phyloP scores from a whole-genome alignment of 2,888 invertebrate genomes.

The Hofmannophila pseudospretella region DNA sequence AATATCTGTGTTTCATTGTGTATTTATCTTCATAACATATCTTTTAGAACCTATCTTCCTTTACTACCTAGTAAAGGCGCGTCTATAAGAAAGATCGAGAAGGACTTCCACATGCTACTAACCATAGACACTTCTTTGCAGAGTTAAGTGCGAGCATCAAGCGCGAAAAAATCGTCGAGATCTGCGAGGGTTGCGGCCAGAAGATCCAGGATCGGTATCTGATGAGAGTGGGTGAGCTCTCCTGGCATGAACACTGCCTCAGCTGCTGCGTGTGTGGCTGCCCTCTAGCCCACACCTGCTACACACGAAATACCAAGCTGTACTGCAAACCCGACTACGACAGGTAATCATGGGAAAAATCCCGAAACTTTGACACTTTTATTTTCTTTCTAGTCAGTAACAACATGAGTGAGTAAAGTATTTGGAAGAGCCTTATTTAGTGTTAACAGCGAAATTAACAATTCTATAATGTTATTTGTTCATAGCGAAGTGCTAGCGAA shows the following conservation, averaged over 20 bases:
- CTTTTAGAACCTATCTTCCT: too few relatives aligned
- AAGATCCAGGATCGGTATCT: constrained; percentile 97
- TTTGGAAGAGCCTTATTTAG: background rate
- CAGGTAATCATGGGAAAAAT: constrained; percentile 80
- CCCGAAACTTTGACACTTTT: too few relatives aligned
- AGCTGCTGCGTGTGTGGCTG: constrained; percentile 96
- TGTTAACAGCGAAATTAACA: background rate
- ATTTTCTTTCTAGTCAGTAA: too few relatives aligned
- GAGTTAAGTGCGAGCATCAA: constrained; percentile 80
- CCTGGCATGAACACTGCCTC: constrained; percentile 98
- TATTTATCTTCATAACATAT: too few relatives aligned
- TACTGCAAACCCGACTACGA: constrained; percentile 99
- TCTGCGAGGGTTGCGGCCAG: constrained; percentile 96
- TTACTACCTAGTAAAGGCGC: too few relatives aligned
- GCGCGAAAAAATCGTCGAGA: constrained; percentile 89
- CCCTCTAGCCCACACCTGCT: constrained; percentile 95
- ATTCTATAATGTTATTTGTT: background rate
- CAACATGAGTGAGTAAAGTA: too few relatives aligned
- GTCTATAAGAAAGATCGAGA: too few relatives aligned
- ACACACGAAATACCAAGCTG: constrained; percentile 93
- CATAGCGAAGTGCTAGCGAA: constrained; percentile 29
- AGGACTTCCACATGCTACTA: constrained; percentile 47
- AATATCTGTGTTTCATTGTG: too few relatives aligned
- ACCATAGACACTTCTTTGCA: constrained; percentile 38
- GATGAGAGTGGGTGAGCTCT: constrained; percentile 94